Evolutionary conservation across 2,888 invertebrate genomes (phyloP).

Genomic region (Cepaea hortensis): DNA sequence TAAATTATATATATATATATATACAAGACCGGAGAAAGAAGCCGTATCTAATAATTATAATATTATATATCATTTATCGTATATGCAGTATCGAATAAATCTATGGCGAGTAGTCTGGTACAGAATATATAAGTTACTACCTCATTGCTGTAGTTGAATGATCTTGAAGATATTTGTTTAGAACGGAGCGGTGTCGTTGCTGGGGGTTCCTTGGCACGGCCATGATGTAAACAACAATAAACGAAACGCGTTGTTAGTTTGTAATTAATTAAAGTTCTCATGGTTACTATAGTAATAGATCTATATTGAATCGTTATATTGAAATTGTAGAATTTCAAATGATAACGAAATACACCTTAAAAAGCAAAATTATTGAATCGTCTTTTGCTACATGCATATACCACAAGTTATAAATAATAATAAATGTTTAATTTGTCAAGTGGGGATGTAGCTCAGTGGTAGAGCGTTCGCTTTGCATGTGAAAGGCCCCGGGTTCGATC

Average conservation of each 20-base stretch:
- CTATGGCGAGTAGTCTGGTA: no score
- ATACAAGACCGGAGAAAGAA: no score
- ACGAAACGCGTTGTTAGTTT: background rate
- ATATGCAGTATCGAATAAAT: no score
- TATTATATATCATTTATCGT: no score
- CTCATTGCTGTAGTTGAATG: background rate
- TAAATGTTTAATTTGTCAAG: background rate
- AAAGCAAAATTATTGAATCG: no score
- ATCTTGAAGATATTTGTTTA: constrained; percentile 18
- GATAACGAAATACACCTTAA: no score
- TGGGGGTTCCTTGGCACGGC: background rate
- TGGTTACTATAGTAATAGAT: no score
- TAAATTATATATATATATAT: no score
- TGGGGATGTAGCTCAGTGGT: constrained; percentile 59
- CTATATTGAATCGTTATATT: no score
- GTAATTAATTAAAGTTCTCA: no score
- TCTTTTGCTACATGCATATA: background rate
- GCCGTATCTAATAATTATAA: no score
- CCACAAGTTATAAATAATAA: background rate
- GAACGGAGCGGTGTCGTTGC: constrained; percentile 31
- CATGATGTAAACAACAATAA: constrained; percentile 36
- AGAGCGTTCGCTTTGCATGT: constrained; percentile 61
- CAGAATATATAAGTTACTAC: background rate
- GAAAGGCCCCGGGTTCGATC: constrained; percentile 60
- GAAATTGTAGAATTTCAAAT: no score